phyloP scores from a whole-genome alignment of 2,113 vertebrate genomes.

The Motacilla alba region DNA sequence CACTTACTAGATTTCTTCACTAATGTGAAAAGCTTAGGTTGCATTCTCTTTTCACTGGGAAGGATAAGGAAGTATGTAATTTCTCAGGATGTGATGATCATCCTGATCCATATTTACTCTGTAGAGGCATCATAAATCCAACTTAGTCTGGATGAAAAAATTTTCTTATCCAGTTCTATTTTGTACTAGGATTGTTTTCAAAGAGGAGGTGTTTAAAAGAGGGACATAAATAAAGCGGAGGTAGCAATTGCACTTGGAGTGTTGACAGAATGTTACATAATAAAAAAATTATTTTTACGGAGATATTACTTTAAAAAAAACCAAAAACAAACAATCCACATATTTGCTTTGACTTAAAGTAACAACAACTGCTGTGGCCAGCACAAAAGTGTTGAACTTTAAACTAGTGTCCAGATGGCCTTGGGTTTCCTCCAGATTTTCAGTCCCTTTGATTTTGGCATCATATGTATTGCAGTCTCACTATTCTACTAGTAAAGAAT shows the following conservation, averaged over 20 bases:
- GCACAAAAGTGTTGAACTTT: not conserved
- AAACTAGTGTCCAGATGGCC: not conserved
- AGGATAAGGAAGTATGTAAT: not conserved
- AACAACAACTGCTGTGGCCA: not conserved
- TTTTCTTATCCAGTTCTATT: not conserved
- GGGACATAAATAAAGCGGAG: not conserved
- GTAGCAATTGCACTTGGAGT: not conserved
- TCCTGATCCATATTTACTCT: not conserved
- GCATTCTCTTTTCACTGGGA: not conserved
- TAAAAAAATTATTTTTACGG: not conserved
- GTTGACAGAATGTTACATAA: not conserved
- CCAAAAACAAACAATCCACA: too few relatives aligned
- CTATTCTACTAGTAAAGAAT: not conserved
- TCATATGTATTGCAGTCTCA: not conserved
- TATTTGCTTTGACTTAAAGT: not conserved
- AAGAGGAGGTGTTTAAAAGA: not conserved
- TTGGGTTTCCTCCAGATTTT: slow-evolving; percentile 13
- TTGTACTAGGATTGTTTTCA: not conserved
- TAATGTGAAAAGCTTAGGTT: not conserved
- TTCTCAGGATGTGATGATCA: not conserved
- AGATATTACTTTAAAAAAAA: not conserved
- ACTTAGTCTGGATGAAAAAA: not conserved
- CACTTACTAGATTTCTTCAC: not conserved
- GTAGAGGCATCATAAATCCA: not conserved
- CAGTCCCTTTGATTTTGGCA: not conserved